Evolutionary conservation across 2,888 invertebrate species (phyloP), one percentile per base, ranked within the genome.

Genomic region (Drosophila anomelani): DNA sequence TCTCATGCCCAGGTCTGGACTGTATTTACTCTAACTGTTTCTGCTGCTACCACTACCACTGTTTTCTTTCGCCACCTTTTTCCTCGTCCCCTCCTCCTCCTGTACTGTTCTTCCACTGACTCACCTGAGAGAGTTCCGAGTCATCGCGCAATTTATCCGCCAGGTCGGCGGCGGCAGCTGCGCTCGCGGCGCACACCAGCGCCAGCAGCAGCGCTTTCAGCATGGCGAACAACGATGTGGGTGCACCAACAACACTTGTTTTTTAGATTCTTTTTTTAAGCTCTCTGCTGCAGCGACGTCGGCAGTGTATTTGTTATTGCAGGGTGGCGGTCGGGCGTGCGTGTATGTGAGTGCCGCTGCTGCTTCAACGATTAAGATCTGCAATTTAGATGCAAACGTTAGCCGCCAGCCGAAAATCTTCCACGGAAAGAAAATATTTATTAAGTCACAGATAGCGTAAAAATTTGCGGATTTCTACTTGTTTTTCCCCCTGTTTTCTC

Each of bases 71-170:
- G 53, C 38, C 54, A 53, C 54, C 54, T 53, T 36, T 49, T 59
- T 38, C 39, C 59, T 17, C 54, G 38, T 34, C n/a, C 26, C 38
- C 56, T 56, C 59, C 56, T 56, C 59, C 39, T 34, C 13, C 9
- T 41, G 39, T 13, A 26, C 38, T 41, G 58, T n/a, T 39, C 38
- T 34, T 46, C 23, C 49, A 49, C 43, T 72, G 61, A 82, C 90
- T 92, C 94, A 95, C 95, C 95, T 95, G 94, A 78, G 95, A 95
- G 80, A 95, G 93, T 91, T 95, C 95, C 73, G 94, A 91, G 92
- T 95, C 95, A 91, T 94, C 94, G 82, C 93, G 93, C 81, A 95
- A 93, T 93, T 95, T 95, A 91, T 95, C 95, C 78, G 95, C 94
- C 75, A 91, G 68, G 51, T 88, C 89, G 62, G 88, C 87, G 64